Evolutionary conservation across 2,113 vertebrate genomes (phyloP).

Genomic region (Forbesichthys papilliferus): DNA sequence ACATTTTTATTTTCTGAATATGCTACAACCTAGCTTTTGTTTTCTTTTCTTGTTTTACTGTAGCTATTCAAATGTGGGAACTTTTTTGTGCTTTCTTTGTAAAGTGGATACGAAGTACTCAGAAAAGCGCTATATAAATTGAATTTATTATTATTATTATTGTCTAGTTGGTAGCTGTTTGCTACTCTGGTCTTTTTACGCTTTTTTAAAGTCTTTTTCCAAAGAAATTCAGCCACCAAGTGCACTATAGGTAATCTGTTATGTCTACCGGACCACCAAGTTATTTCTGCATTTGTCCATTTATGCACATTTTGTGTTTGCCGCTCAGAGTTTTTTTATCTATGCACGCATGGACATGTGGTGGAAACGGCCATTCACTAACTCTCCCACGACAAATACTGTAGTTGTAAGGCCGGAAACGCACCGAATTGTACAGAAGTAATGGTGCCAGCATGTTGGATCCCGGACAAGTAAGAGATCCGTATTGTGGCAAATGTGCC

Average conservation of each 20-base stretch:
- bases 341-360: background rate
- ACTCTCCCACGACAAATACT: constrained; percentile 33
- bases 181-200: background rate
- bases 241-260: background rate
- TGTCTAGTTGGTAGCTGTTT: no score
- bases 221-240: background rate
- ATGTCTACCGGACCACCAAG: background rate
- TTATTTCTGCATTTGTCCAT: constrained; percentile 1
- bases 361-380: background rate
- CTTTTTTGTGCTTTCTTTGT: background rate
- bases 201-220: background rate
- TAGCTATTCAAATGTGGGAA: no score
- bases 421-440: constrained; percentile 23
- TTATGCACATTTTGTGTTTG: background rate
- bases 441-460: constrained; percentile 21
- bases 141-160: no score
- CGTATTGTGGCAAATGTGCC: constrained; percentile 12
- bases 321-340: background rate
- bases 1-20: no score
- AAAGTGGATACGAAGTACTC: no score
- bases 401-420: constrained; percentile 35
- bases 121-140: no score
- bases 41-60: no score
- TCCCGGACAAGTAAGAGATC: constrained; percentile 13
- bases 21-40: no score